Base-by-base conservation (phyloP, 2,113 vertebrate genomes). In the Percopsis transmontana region DNA sequence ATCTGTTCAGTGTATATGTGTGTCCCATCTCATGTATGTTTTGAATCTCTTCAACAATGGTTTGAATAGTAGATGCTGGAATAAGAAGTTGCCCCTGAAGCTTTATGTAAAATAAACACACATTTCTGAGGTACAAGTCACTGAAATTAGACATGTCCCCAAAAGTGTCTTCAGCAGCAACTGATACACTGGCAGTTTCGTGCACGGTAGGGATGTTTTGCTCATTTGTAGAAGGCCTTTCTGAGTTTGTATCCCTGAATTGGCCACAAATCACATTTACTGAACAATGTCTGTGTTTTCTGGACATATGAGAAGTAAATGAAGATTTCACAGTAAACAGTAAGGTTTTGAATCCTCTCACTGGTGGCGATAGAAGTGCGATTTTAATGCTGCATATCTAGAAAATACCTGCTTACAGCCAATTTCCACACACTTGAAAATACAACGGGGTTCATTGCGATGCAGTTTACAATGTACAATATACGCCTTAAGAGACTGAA, bases 71-170 rank as follows among this genome's bases (percentile, higher is more conserved):
- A n/a, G 68, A 70, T 2, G 15, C 50, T 40, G 68, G 68, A 39
- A 70, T 4, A 23, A 70, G 59, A 44, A 48, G 12, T n/a, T 62
- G 58, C 27, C 58, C 68, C 33, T 55, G 71, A 19, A 69, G 27
- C 60, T 77, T 72, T 7, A 61, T 15, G 42, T 72, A 72, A 59
- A 80, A 80, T 48, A 80, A 14, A 33, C 73, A 80, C 13, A 80
- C 1, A 62, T 68, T 79, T 66, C 76, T 83, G 0, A 65, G 44
- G 59, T 69, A 68, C 20, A 75, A 3, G 19, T 68, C 39, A 13
- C 58, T 63, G 16, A 68, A 63, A 68, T 62, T 57, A 16, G 51
- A 16, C 2, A 47, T 2, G 2, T 62, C 58, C 11, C 2, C 4
- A 2, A 61, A n/a, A 40, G 59, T 23, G 42, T 74, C 50, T 27